Evolutionary conservation across 1,140 invertebrate genomes (phyloP).

Genomic region (Xylocopa sonorina): DNA sequence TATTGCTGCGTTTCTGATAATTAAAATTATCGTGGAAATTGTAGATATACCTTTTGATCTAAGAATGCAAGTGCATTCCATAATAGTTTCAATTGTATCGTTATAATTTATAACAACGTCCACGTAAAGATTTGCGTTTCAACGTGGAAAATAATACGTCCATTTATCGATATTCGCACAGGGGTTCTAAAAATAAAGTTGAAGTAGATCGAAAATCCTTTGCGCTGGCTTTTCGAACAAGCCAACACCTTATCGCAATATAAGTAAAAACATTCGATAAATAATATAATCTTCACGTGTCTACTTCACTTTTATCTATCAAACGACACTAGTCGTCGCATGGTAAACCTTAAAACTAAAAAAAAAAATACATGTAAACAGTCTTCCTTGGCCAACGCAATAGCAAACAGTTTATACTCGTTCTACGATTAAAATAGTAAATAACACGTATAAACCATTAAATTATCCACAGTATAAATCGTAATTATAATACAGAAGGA

Average conservation of each 20-base stretch:
- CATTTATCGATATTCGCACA: constrained; percentile 47
- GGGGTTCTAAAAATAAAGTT: constrained; percentile 8
- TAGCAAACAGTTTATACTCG: not conserved
- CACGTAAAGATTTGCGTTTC: not conserved
- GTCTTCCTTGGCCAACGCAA: constrained; percentile 7
- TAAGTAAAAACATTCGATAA: not conserved
- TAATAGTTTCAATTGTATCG: no score
- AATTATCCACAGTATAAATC: not conserved
- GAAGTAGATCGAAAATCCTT: not conserved
- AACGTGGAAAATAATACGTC: not conserved
- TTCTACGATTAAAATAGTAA: no score
- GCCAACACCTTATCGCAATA: not conserved
- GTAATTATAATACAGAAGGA: not conserved
- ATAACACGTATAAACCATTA: not conserved
- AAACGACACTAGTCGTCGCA: not conserved
- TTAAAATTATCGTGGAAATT: no score
- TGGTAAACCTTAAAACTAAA: not conserved
- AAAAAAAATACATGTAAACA: not conserved
- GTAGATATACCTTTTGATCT: no score
- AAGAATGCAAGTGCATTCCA: no score
- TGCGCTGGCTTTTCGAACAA: no score
- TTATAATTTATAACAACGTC: no score
- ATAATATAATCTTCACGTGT: not conserved
- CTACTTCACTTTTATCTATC: not conserved
- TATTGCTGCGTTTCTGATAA: no score